Conservation (phyloP, 1,140 invertebrate genomes). For the Schlechtendalia chinensis region DNA sequence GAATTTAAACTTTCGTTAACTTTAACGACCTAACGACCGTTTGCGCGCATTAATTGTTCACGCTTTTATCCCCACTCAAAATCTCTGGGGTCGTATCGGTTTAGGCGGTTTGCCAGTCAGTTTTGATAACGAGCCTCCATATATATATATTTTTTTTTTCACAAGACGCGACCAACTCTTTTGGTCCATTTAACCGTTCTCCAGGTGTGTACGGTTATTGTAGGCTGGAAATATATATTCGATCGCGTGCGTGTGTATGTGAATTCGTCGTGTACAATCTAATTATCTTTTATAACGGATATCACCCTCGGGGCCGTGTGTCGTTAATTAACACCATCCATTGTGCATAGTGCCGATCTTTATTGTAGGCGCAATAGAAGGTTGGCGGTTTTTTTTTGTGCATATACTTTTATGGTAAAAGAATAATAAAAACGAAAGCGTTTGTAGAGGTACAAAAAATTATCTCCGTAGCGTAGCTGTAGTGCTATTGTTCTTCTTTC, state of each 20-base stretch:
- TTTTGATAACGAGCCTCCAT: conserved; percentile 9
- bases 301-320: neutral
- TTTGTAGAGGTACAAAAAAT: too few relatives aligned
- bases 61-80: conserved; percentile 1
- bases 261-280: neutral
- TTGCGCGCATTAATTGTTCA: neutral
- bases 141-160: neutral
- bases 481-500: too few relatives aligned
- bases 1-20: conserved; percentile 3
- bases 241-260: neutral
- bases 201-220: neutral
- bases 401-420: neutral
- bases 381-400: neutral
- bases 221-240: neutral
- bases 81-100: conserved; percentile 3
- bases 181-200: neutral
- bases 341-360: neutral
- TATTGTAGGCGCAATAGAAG: neutral
- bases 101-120: conserved; percentile 43
- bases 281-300: conserved; percentile 34
- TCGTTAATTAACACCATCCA: neutral
- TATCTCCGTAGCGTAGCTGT: too few relatives aligned
- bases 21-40: neutral
- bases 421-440: neutral
- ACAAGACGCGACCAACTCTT: neutral